Percentiles rank a stretch among this genome's conserved stretches.
These are phyloP conservation scores for Netelia melanura DNA, from an alignment of 2,888 invertebrate species.

Conservation along the genomic window DNA sequence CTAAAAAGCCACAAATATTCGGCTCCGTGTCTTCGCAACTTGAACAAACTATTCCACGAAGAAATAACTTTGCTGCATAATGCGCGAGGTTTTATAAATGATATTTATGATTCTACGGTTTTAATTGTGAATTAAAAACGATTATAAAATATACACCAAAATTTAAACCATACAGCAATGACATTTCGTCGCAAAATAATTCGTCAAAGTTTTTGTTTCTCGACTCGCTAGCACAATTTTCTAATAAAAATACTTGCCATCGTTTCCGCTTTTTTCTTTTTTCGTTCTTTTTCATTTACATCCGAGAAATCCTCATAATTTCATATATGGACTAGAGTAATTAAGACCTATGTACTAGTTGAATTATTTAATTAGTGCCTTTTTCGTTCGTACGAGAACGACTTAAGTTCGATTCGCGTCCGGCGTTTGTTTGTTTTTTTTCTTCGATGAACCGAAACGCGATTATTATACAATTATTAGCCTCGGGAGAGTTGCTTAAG, in stretches of 20 bases:
- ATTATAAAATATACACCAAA: too few relatives aligned
- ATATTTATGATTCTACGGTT: too few relatives aligned
- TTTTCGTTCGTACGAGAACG: constrained; percentile 42
- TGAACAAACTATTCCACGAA: too few relatives aligned
- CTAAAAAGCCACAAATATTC: constrained; percentile 49
- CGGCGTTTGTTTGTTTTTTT: neutral
- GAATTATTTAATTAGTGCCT: constrained; percentile 63
- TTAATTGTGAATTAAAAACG: too few relatives aligned
- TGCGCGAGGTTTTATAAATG: too few relatives aligned
- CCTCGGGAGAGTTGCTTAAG: constrained; percentile 55
- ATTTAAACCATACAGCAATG: too few relatives aligned
- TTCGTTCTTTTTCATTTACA: constrained; percentile 16
- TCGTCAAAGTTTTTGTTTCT: too few relatives aligned
- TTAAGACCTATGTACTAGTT: constrained; percentile 51
- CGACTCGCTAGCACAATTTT: neutral
- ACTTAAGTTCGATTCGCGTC: constrained; percentile 41
- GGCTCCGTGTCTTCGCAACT: too few relatives aligned
- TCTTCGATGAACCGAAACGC: constrained; percentile 27
- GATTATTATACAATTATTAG: constrained; percentile 51
- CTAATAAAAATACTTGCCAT: constrained; percentile 65
- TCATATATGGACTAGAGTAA: constrained; percentile 64
- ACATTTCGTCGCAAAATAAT: too few relatives aligned
- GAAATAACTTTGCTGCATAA: too few relatives aligned
- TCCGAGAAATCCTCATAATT: constrained; percentile 36
- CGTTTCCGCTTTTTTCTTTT: constrained; percentile 34